Conservation (phyloP, 92 coral and sea anemone genomes). For the Muricea muricata region DNA sequence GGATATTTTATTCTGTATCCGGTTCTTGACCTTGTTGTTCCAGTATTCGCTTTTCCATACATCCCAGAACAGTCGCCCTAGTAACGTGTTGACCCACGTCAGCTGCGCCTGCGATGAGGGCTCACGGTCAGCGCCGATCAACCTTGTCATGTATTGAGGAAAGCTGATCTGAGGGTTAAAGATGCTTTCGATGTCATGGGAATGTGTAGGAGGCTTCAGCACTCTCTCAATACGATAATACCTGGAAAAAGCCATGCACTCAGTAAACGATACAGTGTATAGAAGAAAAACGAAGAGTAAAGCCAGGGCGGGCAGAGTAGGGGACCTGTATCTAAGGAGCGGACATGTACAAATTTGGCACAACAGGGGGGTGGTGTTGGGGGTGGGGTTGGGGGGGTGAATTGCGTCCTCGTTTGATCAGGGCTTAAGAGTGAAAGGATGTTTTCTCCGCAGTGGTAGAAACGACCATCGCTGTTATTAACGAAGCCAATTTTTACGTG, state of each 20-base stretch:
- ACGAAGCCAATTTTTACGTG: too few species aligned
- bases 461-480: too few species aligned
- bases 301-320: too few species aligned
- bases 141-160: constrained; percentile 87
- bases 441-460: too few species aligned
- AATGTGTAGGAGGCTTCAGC: constrained; percentile 21
- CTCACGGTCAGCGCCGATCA: constrained; percentile 63
- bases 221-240: constrained; percentile 33
- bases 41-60: constrained; percentile 97
- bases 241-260: background rate
- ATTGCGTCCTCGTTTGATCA: too few species aligned
- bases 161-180: constrained; percentile 60
- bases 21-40: constrained; percentile 90
- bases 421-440: too few species aligned
- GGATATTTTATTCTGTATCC: constrained; percentile 91
- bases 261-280: too few species aligned
- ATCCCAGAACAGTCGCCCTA: constrained; percentile 97
- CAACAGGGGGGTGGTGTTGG: too few species aligned
- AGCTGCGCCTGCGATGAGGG: constrained; percentile 74
- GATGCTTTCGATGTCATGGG: background rate
- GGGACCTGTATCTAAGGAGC: too few species aligned
- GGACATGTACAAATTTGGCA: too few species aligned
- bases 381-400: too few species aligned
- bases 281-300: too few species aligned
- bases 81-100: constrained; percentile 92